Evolutionary conservation across 2,797 vertebrate species (phyloP).

Genomic region (Epinephelus awoara): DNA sequence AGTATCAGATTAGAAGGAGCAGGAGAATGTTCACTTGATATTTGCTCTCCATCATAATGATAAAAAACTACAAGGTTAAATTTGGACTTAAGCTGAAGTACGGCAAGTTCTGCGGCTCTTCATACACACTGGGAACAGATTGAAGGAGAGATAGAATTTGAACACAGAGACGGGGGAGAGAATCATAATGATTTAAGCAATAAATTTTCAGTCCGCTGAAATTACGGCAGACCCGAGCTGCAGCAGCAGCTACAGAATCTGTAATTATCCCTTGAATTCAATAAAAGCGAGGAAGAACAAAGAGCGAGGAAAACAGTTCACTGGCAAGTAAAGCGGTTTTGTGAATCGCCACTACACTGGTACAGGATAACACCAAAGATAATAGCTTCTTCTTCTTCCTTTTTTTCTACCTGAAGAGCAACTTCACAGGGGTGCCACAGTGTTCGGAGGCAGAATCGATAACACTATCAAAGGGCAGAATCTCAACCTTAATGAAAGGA

Average conservation of each 20-base stretch:
- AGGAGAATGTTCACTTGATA: constrained; percentile 56
- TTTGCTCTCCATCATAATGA: constrained; percentile 52
- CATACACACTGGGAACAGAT: constrained; percentile 52
- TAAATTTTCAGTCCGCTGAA: constrained; percentile 62
- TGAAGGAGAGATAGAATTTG: constrained; percentile 47
- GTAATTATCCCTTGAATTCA: constrained; percentile 74
- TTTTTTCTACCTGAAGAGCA: constrained; percentile 73
- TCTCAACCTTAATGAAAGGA: constrained; percentile 82
- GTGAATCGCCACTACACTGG: constrained; percentile 68
- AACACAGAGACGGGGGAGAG: constrained; percentile 43
- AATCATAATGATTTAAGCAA: constrained; percentile 71
- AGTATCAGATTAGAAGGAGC: constrained; percentile 59
- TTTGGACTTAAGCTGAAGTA: constrained; percentile 53
- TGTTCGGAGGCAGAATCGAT: constrained; percentile 79
- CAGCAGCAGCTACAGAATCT: constrained; percentile 58
- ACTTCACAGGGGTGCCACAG: constrained; percentile 77
- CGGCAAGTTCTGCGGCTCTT: constrained; percentile 41
- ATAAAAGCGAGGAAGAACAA: constrained; percentile 76
- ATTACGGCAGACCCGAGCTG: constrained; percentile 48
- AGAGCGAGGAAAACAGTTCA: constrained; percentile 70
- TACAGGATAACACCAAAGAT: constrained; percentile 77
- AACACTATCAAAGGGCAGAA: constrained; percentile 82
- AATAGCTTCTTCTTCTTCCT: constrained; percentile 71
- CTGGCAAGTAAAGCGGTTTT: constrained; percentile 72
- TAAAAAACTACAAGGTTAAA: constrained; percentile 65